Base-by-base conservation (phyloP, 1,140 invertebrate genomes). In the Apolygus lucorum region DNA sequence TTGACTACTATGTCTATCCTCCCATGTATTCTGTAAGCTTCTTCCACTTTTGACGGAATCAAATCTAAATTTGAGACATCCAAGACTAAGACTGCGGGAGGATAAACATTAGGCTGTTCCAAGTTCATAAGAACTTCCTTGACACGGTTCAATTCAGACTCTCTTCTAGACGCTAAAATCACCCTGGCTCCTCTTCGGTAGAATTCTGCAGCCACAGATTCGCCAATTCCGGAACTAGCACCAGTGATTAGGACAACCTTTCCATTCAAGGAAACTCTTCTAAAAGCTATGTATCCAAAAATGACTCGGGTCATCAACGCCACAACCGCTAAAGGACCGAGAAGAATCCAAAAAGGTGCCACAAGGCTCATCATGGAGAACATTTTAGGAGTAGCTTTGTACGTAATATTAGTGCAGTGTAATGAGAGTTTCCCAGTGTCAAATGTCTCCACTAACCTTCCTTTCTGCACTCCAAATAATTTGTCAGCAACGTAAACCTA, bases 191-290 rank as follows among this genome's bases (percentile, higher is more conserved):
- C 94, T 75, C 86, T 84, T 52, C 82, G 84, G 78, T 94, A 93
- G 76, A 96, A 95, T 68, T 81, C 80, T 81, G 90, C 88, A 28
- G 93, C 90, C 70, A 96, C 80, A n/a, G 92, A 89, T 84, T 96
- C 92, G n/a, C 95, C 95, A 70, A 98, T 82, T 0, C 95, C 95
- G 59, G 93, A 96, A 81, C 91, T 95, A 2, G 94, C 94, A 22
- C 95, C 95, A 70, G 95, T 97, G 74, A 98, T 94, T 13, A 97
- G 80, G 27, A 97, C 93, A 62, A 96, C 91, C 90, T 96, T 52
- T 4, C 22, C 54, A 4, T 59, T 24, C 4, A 59, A 24, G n/a
- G n/a, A n/a, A n/a, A n/a, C n/a, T n/a, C n/a, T n/a, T n/a, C n/a
- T n/a, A n/a, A n/a, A n/a, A n/a, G n/a, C n/a, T n/a, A n/a, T n/a